Base-by-base conservation (phyloP, 2,888 invertebrate genomes). In the Scaptomyza flava region DNA sequence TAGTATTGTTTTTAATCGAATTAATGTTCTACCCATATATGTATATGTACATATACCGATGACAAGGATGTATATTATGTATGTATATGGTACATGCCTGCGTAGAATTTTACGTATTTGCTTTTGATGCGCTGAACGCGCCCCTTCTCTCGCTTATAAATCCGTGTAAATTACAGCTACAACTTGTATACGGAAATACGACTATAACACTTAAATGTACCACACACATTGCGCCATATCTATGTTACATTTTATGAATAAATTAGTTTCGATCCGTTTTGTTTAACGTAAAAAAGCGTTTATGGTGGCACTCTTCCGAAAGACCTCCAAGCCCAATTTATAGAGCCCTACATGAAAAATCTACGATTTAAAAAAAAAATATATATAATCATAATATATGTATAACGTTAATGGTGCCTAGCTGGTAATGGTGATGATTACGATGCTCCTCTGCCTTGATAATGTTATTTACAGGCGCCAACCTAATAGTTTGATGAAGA, bases 151-250 rank as follows among this genome's bases (percentile, higher is more conserved):
- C 30, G 42, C 79, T 72, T 72, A 78, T 77, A 80, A 70, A 73
- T 81, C 85, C 76, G 68, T 71, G 60, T 77, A 43, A 72, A 79
- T 77, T 80, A 81, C 54, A 72, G 36, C 80, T 81, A 85, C 64
- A 70, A 62, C 79, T 77, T 77, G 66, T 72, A 74, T 80, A 85
- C 68, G 75, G 77, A 86, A 79, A 77, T 83, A 83, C 17, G 69
- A 71, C 86, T 83, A 80, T 82, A 82, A 82, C 81, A 82, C 81
- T 82, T 82, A 86, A 68, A 68, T 53, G 57, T 86, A 81, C 79
- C 70, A 70, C 69, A 48, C 48, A 77, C 60, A 64, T 67, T 64
- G 66, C 66, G 73, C 66, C 69, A 70, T 66, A 70, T 77, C 78
- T 81, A 85, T 81, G 47, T 79, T 81, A 81, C 85, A 81, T 31